Percentiles rank a stretch among this genome's conserved stretches.
These are phyloP conservation scores for Aix galericulata DNA, from an alignment of 2,113 vertebrate species.

Conservation along the genomic window DNA sequence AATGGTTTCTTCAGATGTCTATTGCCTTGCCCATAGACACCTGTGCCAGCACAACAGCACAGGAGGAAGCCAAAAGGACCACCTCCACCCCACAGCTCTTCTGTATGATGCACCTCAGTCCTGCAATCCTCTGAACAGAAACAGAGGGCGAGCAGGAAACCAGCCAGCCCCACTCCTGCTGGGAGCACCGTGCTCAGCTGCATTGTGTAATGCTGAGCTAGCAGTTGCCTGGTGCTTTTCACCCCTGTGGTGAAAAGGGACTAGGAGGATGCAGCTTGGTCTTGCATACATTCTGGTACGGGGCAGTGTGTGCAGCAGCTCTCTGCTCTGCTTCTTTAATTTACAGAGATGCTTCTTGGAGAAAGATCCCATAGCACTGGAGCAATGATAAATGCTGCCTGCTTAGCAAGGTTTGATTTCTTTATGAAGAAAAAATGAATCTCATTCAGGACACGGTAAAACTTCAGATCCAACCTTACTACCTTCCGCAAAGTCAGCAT, in stretches of 20 bases:
- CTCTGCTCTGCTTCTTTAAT: not conserved
- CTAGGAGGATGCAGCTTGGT: not conserved
- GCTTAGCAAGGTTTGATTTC: not conserved
- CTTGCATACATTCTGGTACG: not conserved
- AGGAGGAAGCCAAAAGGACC: not conserved
- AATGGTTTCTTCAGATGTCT: not conserved
- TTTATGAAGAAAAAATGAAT: not conserved
- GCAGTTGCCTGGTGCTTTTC: not conserved
- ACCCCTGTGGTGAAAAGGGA: not conserved
- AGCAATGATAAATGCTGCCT: not conserved
- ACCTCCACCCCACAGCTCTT: not conserved
- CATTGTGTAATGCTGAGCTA: not conserved
- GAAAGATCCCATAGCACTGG: not conserved
- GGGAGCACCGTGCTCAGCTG: not conserved
- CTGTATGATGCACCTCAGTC: not conserved
- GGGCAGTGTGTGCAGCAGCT: not conserved
- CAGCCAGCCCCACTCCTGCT: not conserved
- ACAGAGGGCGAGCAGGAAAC: not conserved
- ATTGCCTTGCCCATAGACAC: rapidly evolving
- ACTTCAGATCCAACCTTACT: not conserved
- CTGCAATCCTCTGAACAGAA: not conserved
- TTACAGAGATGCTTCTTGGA: not conserved
- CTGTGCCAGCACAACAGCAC: not conserved
- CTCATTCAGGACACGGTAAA: not conserved
- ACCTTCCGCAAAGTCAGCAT: not conserved